Conservation (phyloP, 2,113 vertebrate genomes). For the Sapajus apella region DNA sequence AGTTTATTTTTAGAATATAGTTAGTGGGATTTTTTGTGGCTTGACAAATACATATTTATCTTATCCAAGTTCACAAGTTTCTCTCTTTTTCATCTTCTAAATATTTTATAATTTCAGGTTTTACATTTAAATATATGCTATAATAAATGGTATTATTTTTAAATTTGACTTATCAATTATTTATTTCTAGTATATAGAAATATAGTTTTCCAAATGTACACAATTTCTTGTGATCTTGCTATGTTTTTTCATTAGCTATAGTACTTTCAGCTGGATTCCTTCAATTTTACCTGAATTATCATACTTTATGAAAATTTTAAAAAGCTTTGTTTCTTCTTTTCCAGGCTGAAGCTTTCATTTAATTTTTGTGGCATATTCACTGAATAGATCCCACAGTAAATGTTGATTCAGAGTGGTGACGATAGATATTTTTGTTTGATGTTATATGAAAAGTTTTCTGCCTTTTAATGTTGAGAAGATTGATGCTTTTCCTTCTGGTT, state of each 20-base stretch:
- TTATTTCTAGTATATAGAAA: not conserved
- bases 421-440: not conserved
- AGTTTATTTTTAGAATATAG: not conserved
- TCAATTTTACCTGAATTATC: not conserved
- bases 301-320: not conserved
- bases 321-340: not conserved
- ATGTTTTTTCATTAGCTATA: not conserved
- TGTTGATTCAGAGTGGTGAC: not conserved
- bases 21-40: not conserved
- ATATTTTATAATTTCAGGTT: not conserved
- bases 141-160: not conserved
- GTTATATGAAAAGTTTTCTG: too few species aligned
- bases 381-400: not conserved
- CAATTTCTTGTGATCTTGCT: not conserved
- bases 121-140: not conserved
- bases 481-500: not conserved
- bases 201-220: not conserved
- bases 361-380: not conserved
- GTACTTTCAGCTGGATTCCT: not conserved
- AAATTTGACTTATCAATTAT: not conserved
- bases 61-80: not conserved
- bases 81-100: not conserved
- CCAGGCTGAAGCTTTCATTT: not conserved
- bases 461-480: not conserved
- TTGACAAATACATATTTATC: not conserved